Conservation (phyloP, 2,888 invertebrate species). For the Diploptera punctata region DNA sequence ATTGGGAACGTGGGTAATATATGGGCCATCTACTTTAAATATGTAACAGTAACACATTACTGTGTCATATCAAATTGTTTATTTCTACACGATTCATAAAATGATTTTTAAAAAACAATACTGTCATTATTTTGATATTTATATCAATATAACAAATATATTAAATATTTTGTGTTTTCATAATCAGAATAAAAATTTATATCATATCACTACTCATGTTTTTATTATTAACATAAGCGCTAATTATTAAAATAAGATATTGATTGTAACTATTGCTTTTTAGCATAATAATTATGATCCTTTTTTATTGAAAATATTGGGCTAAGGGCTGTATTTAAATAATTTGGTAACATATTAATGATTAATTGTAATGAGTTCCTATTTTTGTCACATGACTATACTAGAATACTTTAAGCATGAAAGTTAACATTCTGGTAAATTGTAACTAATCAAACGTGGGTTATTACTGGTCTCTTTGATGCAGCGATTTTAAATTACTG, state of each 20-base stretch:
- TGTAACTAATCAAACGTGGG: background rate
- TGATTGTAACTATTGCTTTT: background rate
- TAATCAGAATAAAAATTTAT: background rate
- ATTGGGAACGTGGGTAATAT: no score
- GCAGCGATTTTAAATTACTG: background rate
- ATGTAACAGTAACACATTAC: no score
- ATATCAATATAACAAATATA: background rate
- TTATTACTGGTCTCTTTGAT: conserved; percentile 4
- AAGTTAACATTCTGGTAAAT: background rate
- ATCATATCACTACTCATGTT: background rate
- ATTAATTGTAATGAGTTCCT: background rate
- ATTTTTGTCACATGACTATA: background rate
- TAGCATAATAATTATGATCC: background rate
- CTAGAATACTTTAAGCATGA: background rate
- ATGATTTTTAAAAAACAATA: no score
- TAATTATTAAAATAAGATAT: background rate
- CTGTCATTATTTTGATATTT: no score
- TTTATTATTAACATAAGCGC: background rate
- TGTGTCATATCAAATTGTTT: no score
- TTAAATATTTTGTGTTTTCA: background rate
- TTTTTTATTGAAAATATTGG: background rate
- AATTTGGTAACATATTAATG: background rate
- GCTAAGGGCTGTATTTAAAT: background rate
- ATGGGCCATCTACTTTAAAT: no score
- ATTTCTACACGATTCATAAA: no score